Evolutionary conservation across 2,113 vertebrate genomes (phyloP).

Genomic region (Lophotis ruficrista): DNA sequence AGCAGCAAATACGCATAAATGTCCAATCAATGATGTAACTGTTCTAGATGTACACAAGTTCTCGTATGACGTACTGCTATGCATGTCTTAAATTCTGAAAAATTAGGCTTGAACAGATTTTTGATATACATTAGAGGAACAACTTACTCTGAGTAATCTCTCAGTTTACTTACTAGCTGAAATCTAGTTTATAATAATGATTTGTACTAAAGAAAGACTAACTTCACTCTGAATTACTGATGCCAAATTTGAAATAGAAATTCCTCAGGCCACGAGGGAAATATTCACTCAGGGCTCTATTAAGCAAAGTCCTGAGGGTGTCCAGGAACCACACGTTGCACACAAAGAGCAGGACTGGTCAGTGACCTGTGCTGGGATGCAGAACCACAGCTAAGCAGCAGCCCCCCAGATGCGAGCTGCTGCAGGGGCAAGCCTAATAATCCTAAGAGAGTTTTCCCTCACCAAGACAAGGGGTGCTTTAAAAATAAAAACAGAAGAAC

Average conservation of each 20-base stretch:
- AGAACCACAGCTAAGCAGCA: neutral
- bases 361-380: neutral
- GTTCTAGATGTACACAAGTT: neutral
- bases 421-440: neutral
- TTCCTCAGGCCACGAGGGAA: neutral
- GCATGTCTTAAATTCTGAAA: neutral
- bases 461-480: neutral
- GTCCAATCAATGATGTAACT: neutral
- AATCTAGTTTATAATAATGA: neutral
- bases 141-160: neutral
- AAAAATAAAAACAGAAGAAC: neutral
- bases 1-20: neutral
- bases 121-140: neutral
- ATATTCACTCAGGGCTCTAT: neutral
- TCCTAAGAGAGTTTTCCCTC: neutral
- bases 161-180: neutral
- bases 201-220: neutral
- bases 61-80: fast-evolving
- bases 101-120: constrained; percentile 13
- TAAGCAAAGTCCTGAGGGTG: constrained; percentile 7
- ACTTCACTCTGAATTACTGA: neutral
- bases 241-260: neutral
- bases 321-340: neutral
- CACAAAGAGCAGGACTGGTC: neutral
- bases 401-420: neutral